phyloP scores from a whole-genome alignment of 2,113 vertebrate species.

The Notechis scutatus region DNA sequence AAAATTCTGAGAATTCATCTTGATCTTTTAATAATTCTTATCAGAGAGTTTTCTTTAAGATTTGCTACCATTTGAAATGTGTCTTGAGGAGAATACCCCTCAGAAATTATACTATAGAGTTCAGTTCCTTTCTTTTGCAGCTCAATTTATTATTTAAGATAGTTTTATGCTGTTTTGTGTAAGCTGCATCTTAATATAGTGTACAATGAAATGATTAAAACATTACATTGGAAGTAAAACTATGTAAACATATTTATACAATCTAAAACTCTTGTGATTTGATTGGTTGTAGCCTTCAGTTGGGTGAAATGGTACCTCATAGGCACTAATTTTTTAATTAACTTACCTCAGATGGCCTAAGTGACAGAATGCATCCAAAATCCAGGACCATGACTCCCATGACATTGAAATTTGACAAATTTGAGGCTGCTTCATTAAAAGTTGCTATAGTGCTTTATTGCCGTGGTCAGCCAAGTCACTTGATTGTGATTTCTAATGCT shows the following conservation, averaged over 20 bases:
- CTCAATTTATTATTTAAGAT: background rate
- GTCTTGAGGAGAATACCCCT: background rate
- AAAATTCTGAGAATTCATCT: background rate
- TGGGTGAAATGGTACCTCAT: background rate
- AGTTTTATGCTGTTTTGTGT: background rate
- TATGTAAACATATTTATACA: background rate
- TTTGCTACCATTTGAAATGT: background rate
- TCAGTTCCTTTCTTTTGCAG: background rate
- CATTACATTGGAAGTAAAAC: background rate
- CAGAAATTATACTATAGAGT: background rate
- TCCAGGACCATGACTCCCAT: background rate
- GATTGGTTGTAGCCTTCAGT: background rate
- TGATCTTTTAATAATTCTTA: background rate
- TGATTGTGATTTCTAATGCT: background rate
- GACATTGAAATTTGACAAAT: background rate
- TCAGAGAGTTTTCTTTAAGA: background rate
- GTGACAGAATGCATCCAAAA: background rate
- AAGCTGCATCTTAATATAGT: background rate
- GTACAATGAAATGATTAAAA: background rate
- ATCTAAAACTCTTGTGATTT: background rate
- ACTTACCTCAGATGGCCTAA: background rate
- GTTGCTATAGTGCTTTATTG: background rate
- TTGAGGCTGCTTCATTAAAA: background rate
- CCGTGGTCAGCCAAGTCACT: background rate
- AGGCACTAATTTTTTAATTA: background rate